Base-by-base conservation (phyloP, 2,113 vertebrate species). In the Sorex araneus region DNA sequence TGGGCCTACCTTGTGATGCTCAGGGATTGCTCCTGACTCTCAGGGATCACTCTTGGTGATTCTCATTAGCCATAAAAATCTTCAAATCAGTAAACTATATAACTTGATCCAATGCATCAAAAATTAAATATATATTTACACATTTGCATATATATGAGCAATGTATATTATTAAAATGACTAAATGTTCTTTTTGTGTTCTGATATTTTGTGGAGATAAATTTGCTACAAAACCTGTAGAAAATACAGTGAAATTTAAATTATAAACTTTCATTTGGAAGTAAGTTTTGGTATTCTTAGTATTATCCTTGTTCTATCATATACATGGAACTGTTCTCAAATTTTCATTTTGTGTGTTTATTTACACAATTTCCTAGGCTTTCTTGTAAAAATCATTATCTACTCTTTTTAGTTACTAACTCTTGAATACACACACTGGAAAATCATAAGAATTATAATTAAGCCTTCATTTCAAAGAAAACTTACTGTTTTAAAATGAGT, bases 351-450 rank as follows among this genome's bases (percentile, higher is more conserved):
- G 11, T 47, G 3, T 8, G 18, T 70, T 87, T 95, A 78, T 94
- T 67, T n/a, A n/a, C 47, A 64, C 36, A 75, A 28, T 87, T 91
- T 79, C 12, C 66, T 9, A 54, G 40, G 13, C 13, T 76, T 94
- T n/a, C 83, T 9, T 13, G 13, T 54, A 15, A 54, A 54, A 54
- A 54, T 19, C 12, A 54, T 3, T 16, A 54, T 54, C 54, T 54
- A 78, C 4, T 36, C 23, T 90, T 93, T 87, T 57, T 80, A 73
- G 57, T 91, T 77, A 91, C 91, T 87, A 86, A 94, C 78, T 89
- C 89, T 79, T 94, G 81, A 95, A 87, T 79, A 45, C 66, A 92
- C 70, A 87, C 94, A 64, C 81, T 94, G 81, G 96, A 96, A 95
- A 95, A 85, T 63, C 60, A 87, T 40, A 60, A 28, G 54, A 73